Conservation (phyloP, 2,888 invertebrate species). For the Calliphora vomitoria region DNA sequence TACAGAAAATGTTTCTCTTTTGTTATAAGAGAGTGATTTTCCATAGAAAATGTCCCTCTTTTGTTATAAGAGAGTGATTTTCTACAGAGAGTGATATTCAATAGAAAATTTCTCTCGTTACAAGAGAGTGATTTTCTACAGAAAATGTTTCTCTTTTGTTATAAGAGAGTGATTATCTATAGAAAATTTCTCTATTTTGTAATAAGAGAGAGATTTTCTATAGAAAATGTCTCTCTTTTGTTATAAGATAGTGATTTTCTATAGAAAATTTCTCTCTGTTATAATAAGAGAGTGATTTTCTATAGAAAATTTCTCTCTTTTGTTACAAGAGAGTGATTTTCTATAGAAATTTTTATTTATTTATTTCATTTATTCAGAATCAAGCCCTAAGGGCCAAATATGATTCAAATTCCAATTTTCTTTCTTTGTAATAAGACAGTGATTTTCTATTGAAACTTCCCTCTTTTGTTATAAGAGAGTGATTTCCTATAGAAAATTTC, state of each 20-base stretch:
- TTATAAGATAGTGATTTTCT: not conserved
- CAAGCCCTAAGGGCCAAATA: too few relatives aligned
- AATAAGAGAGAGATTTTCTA: not conserved
- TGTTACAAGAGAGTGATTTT: not conserved
- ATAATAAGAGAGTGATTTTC: not conserved
- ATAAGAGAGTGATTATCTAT: not conserved
- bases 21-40: not conserved
- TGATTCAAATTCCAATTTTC: too few relatives aligned
- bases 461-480: not conserved
- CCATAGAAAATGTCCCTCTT: not conserved
- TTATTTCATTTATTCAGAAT: too few relatives aligned
- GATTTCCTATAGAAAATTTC: not conserved
- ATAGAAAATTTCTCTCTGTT: not conserved
- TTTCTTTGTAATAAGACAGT: too few relatives aligned
- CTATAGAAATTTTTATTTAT: too few relatives aligned
- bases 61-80: not conserved
- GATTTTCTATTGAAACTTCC: not conserved
- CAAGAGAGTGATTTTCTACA: not conserved
- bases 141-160: not conserved
- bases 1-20: not conserved
- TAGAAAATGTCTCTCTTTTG: not conserved
- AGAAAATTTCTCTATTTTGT: not conserved
- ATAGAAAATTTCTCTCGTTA: not conserved
- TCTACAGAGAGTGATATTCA: not conserved
- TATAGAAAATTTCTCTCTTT: not conserved